Conservation (phyloP, 1,140 invertebrate genomes). For the Rhyzopertha dominica region DNA sequence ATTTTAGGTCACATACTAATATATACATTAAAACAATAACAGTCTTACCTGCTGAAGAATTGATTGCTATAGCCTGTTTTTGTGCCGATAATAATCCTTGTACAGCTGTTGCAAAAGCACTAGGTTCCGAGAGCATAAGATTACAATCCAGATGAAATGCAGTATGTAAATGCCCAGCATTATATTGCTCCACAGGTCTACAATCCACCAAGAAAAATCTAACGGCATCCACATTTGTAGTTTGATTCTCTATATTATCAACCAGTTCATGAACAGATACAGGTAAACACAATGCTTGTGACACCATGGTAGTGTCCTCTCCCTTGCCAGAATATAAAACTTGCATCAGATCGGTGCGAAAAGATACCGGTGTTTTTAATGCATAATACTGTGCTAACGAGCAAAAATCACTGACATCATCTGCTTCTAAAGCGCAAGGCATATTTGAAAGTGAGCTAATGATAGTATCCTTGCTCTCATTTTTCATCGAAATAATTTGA, state of each 20-base stretch:
- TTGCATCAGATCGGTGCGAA: slow-evolving; percentile 65
- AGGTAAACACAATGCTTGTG: slow-evolving; percentile 88
- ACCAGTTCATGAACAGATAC: slow-evolving; percentile 85
- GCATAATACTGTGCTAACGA: slow-evolving; percentile 92
- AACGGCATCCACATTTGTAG: slow-evolving; percentile 55
- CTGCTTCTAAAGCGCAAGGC: slow-evolving; percentile 80
- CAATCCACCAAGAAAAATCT: slow-evolving; percentile 97
- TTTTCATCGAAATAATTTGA: slow-evolving; percentile 75
- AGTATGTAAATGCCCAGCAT: slow-evolving; percentile 91
- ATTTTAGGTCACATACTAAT: too few relatives aligned
- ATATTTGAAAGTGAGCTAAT: slow-evolving; percentile 68
- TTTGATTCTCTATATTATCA: slow-evolving; percentile 56
- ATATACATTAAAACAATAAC: slow-evolving; percentile 1
- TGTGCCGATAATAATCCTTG: slow-evolving; percentile 89
- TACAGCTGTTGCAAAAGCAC: slow-evolving; percentile 90
- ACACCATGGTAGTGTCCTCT: slow-evolving; percentile 54
- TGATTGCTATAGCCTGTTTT: slow-evolving; percentile 80
- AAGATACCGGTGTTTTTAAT: slow-evolving; percentile 86
- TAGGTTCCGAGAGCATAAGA: slow-evolving; percentile 94
- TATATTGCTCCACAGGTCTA: slow-evolving; percentile 93
- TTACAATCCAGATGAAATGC: slow-evolving; percentile 98
- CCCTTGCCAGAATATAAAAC: slow-evolving; percentile 46
- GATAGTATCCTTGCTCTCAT: slow-evolving; percentile 65
- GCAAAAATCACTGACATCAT: slow-evolving; percentile 97
- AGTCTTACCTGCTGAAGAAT: slow-evolving; percentile 69